Evolutionary conservation across 2,113 vertebrate genomes (phyloP).

Genomic region (Tympanuchus pallidicinctus): DNA sequence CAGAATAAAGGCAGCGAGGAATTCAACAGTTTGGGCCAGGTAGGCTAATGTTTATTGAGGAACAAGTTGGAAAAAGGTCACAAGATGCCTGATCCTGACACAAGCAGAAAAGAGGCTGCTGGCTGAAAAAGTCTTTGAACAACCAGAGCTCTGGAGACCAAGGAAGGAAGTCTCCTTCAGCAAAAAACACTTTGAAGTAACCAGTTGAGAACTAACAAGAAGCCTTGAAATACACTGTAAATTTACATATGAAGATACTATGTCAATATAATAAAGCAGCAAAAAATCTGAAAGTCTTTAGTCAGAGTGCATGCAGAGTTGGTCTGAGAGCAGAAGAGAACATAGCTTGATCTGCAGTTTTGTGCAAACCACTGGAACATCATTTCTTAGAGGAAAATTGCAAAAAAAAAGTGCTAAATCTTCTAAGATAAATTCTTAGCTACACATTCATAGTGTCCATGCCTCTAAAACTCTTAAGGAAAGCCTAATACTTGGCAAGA

Average conservation of each 20-base stretch:
- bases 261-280: background rate
- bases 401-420: accelerated
- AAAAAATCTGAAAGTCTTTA: background rate
- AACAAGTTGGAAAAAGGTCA: background rate
- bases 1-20: background rate
- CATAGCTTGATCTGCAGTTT: background rate
- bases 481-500: background rate
- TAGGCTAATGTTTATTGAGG: background rate
- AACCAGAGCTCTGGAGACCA: background rate
- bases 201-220: background rate
- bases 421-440: background rate
- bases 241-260: background rate
- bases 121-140: background rate
- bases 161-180: background rate
- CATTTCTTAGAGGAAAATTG: background rate
- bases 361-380: background rate
- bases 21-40: background rate
- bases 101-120: background rate
- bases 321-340: background rate
- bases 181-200: background rate
- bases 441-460: background rate
- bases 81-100: background rate
- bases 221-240: background rate
- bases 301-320: background rate
- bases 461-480: background rate